Evolutionary conservation across 2,113 vertebrate species (phyloP).

Genomic region (Aptenodytes patagonicus): DNA sequence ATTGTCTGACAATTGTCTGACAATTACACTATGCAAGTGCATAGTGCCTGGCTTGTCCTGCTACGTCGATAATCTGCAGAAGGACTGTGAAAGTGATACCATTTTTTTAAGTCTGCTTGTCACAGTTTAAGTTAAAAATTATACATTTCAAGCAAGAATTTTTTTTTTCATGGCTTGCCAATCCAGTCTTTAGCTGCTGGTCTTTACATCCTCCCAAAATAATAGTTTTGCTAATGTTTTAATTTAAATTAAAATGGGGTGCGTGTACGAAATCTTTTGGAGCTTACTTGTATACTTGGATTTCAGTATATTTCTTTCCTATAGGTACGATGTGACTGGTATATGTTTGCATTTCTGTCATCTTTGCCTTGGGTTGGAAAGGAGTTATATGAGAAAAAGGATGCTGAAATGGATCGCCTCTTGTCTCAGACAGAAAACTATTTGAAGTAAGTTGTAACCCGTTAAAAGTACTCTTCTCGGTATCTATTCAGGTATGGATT

Average conservation of each 20-base stretch:
- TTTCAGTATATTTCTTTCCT: background rate
- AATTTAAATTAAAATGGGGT: background rate
- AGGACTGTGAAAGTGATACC: background rate
- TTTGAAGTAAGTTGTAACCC: constrained; percentile 82
- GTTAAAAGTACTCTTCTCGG: background rate
- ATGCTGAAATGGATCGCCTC: constrained; percentile 95
- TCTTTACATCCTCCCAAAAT: background rate
- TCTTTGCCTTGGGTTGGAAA: constrained; percentile 98
- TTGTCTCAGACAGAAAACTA: constrained; percentile 92
- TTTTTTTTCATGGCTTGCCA: background rate
- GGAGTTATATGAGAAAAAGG: constrained; percentile 97
- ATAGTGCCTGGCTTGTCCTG: background rate
- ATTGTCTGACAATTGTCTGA: too few species aligned
- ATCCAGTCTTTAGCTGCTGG: background rate
- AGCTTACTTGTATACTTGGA: background rate
- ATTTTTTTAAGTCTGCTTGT: background rate
- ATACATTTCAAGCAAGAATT: background rate
- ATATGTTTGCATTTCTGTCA: constrained; percentile 90
- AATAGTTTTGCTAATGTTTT: background rate
- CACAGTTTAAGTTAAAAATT: background rate
- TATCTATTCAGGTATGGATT: background rate
- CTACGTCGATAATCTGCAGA: background rate
- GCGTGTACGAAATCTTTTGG: background rate
- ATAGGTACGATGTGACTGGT: constrained; percentile 97
- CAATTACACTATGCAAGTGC: too few species aligned